Base-by-base conservation (phyloP, 1,140 invertebrate genomes). In the Coenobita brevimanus region DNA sequence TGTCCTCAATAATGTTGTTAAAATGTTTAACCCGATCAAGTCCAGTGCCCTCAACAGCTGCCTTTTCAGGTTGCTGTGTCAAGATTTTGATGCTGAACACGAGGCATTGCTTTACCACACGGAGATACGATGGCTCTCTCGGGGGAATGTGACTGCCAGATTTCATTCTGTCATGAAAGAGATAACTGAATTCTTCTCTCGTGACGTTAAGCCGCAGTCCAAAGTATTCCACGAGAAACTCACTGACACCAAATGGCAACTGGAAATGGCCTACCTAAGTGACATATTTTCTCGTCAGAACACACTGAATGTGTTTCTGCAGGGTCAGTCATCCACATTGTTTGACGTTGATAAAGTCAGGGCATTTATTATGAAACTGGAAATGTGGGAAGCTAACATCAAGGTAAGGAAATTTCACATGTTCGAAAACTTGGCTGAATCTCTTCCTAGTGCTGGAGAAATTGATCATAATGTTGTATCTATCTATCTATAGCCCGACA, bases 51-150 rank as follows among this genome's bases (percentile, higher is more conserved):
- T 69, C 2, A 82, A 82, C 62, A 76, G 73, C 57, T 33, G 41
- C 27, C 27, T 69, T 24, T 71, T 69, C n/a, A 82, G 41, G 38
- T 13, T 64, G 43, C 24, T 82, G 64, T 82, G 38, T 64, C 24
- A 82, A 82, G 27, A 69, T 50, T 50, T 82, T 69, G 57, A 36
- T 50, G 62, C 81, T 46, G 15, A 2, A 10, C 64, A 38, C 8
- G 69, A 62, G 67, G 13, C 43, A 67, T 38, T 69, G 24, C 24
- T 46, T 0, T 69, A 69, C 62, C 38, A 69, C 38, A 69, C 81
- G 24, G 27, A 82, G 30, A 41, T 69, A 21, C 81, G 21, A 36
- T 82, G 81, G 81, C 46, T 82, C 13, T 82, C 60, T 21, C 13
- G 62, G 3, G 81, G 81, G 43, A 82, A 41, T 67, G 62, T 69